phyloP scores from a whole-genome alignment of 2,888 invertebrate genomes.

The Parnassius glacialis region DNA sequence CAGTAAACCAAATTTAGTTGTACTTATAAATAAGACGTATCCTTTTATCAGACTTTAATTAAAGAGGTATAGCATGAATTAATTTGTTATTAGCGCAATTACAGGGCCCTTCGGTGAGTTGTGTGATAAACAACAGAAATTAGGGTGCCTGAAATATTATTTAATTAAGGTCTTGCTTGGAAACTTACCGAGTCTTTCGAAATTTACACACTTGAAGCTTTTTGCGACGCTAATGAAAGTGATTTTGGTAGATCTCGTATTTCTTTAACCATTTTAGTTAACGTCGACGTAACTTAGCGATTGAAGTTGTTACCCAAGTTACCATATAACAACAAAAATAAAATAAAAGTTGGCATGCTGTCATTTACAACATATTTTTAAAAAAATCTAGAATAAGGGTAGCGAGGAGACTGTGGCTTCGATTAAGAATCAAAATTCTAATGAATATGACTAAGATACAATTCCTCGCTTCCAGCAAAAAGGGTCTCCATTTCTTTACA shows the following conservation, averaged over 20 bases:
- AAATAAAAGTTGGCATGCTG: no score
- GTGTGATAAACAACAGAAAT: conserved; percentile 67
- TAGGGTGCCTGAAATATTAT: conserved; percentile 34
- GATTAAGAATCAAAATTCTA: no score
- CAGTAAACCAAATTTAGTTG: conserved; percentile 18
- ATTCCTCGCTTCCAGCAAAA: no score
- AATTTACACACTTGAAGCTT: conserved; percentile 2
- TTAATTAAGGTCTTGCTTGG: conserved; percentile 31
- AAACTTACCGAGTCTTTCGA: conserved; percentile 3
- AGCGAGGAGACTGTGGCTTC: no score
- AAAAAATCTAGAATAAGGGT: no score
- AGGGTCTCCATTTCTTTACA: no score
- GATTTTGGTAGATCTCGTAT: background rate
- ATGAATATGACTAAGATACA: no score
- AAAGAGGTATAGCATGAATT: conserved; percentile 63
- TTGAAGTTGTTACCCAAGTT: no score
- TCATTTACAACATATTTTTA: no score
- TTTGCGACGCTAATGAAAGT: background rate
- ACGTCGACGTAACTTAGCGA: no score
- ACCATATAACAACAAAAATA: no score
- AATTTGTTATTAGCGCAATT: conserved; percentile 63
- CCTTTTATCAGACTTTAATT: conserved; percentile 71
- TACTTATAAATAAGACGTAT: conserved; percentile 55
- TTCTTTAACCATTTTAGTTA: background rate
- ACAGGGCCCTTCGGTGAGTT: conserved; percentile 44